Evolutionary conservation across 2,797 vertebrate species (phyloP), one percentile per base, ranked within the genome.

Genomic region (Adrianichthys oophorus): DNA sequence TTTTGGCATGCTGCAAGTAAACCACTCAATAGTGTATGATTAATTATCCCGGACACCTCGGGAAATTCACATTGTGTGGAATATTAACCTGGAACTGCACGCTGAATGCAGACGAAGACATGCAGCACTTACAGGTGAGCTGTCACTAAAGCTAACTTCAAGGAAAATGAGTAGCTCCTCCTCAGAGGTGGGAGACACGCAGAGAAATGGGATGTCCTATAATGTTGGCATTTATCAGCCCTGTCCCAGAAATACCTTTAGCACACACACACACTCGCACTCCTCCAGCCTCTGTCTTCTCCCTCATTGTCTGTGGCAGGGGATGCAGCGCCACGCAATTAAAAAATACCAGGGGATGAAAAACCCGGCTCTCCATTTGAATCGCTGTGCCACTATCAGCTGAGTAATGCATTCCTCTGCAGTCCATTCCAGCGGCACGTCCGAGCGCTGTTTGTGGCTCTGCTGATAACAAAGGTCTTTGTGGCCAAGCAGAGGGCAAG

Each of bases 381-480:
- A 84, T 83, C 62, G 17, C 74, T 67, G 66, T 79, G 62, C 78
- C 74, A 85, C 78, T 77, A 87, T 89, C 85, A 73, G 83, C 72
- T 50, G 74, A 82, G 82, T 84, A 87, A 88, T 79, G 73, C 79
- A 76, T 63, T 78, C 84, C 66, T 58, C 73, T 66, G 77, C 82
- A 78, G 76, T 83, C 79, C 84, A 82, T 82, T 80, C 83, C 71
- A 70, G 75, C 79, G 72, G 84, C 75, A 58, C 67, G 69, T 77
- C 57, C 77, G 56, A 56, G 48, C 79, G 64, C 70, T 84, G 80
- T 89, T 90, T 91, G 82, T 89, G 87, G 70, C 67, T 69, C 74
- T 70, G 41, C 65, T 29, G 86, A 92, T 90, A 90, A 91, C 84
- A 90, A 90, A 87, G 80, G 82, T 83, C 83, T 90, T 84, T 89